Conservation (phyloP, 1,140 invertebrate genomes). For the Sinella curviseta region DNA sequence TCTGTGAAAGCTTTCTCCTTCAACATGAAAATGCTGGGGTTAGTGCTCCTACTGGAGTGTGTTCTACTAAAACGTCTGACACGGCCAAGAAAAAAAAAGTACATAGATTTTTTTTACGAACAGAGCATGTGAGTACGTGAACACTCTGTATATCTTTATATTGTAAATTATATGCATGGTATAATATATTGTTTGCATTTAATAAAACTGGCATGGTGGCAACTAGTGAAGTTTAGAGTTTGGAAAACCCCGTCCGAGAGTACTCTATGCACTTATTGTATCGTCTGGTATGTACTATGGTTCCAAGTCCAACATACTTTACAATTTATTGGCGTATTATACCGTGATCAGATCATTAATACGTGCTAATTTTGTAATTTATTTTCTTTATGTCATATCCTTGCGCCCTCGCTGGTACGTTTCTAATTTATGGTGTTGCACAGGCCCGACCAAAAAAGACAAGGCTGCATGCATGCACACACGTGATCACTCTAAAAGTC, state of each 20-base stretch:
- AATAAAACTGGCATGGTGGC: too few relatives aligned
- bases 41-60: too few relatives aligned
- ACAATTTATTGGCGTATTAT: constrained; percentile 46
- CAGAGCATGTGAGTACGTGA: not conserved
- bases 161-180: not conserved
- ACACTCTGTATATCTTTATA: not conserved
- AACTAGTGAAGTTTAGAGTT: too few relatives aligned
- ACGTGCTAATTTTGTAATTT: constrained; percentile 48
- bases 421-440: constrained; percentile 36
- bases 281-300: too few relatives aligned
- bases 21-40: not conserved
- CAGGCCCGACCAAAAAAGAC: not conserved
- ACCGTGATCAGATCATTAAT: constrained; percentile 44
- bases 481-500: too few relatives aligned
- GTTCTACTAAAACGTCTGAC: too few relatives aligned
- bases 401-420: not conserved
- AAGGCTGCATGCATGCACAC: too few relatives aligned
- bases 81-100: not conserved
- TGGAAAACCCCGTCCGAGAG: not conserved
- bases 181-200: not conserved
- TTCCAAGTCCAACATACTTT: constrained; percentile 25
- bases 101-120: not conserved
- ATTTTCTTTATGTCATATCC: constrained; percentile 46
- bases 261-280: too few relatives aligned
- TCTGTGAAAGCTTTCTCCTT: not conserved